Conservation (phyloP, 1,140 invertebrate species). For the Euwallacea fornicatus region DNA sequence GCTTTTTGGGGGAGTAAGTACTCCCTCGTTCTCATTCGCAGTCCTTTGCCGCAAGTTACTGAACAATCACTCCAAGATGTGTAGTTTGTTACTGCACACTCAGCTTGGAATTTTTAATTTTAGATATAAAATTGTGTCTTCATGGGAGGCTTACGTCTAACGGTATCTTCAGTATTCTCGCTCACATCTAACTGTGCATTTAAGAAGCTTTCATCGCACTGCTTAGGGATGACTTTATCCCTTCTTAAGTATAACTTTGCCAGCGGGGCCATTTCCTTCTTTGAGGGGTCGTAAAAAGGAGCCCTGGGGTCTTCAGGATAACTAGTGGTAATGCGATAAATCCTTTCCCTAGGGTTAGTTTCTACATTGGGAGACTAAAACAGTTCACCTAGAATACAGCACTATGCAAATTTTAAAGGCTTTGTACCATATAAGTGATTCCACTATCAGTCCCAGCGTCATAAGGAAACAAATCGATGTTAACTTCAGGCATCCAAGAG, state of each 20-base stretch:
- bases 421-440: constrained; percentile 80
- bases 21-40: constrained; percentile 75
- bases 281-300: constrained; percentile 85
- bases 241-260: constrained; percentile 73
- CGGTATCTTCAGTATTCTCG: constrained; percentile 73
- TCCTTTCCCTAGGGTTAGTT: constrained; percentile 83
- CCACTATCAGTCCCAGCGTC: constrained; percentile 95
- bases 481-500: constrained; percentile 78
- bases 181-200: constrained; percentile 64
- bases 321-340: constrained; percentile 83
- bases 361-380: constrained; percentile 80
- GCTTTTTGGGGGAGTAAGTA: constrained; percentile 80
- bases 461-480: constrained; percentile 88
- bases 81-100: constrained; percentile 77
- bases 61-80: constrained; percentile 78
- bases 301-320: constrained; percentile 85
- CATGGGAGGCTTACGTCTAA: constrained; percentile 64
- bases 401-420: not conserved
- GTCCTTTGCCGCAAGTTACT: constrained; percentile 85
- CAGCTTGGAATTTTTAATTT: constrained; percentile 58
- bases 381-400: too few relatives aligned
- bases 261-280: constrained; percentile 76
- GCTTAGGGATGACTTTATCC: constrained; percentile 70
- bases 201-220: constrained; percentile 70
- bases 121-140: not conserved